Evolutionary conservation across 2,113 vertebrate species (phyloP).

Genomic region (Symphodus melops): DNA sequence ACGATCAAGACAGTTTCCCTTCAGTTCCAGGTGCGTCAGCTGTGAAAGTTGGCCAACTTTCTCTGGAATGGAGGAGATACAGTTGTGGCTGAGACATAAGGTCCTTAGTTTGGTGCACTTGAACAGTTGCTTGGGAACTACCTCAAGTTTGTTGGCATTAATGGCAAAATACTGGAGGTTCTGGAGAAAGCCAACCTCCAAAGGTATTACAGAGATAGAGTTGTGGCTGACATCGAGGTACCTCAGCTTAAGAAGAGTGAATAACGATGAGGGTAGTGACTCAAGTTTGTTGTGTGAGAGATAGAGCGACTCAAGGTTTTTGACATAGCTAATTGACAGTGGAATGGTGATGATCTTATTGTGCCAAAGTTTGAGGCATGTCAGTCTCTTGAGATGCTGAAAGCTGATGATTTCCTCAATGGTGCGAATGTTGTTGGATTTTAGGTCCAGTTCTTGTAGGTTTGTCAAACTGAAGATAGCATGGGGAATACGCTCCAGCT

Average conservation of each 20-base stretch:
- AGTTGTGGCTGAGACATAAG: constrained; percentile 94
- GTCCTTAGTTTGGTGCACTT: constrained; percentile 95
- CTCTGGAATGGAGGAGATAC: constrained; percentile 90
- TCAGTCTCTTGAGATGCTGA: constrained; percentile 96
- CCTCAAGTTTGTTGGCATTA: constrained; percentile 93
- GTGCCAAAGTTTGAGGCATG: constrained; percentile 97
- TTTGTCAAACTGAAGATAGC: constrained; percentile 98
- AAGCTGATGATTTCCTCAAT: constrained; percentile 99
- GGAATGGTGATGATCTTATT: constrained; percentile 98
- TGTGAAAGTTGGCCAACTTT: constrained; percentile 92
- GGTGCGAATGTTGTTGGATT: constrained; percentile 97
- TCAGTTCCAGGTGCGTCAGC: constrained; percentile 94
- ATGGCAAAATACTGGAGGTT: constrained; percentile 96
- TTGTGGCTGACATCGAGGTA: constrained; percentile 96
- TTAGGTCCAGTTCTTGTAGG: constrained; percentile 96
- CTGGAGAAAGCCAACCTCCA: constrained; percentile 92
- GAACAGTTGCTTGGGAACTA: constrained; percentile 95
- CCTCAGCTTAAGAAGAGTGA: constrained; percentile 94
- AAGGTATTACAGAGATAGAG: constrained; percentile 88
- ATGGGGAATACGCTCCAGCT: constrained; percentile 97
- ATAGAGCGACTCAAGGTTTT: constrained; percentile 95
- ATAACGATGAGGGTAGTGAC: constrained; percentile 90
- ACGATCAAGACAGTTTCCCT: constrained; percentile 96
- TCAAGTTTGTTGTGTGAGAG: constrained; percentile 98
- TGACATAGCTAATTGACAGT: constrained; percentile 93